phyloP scores from a whole-genome alignment of 2,113 vertebrate species.

The Hippocampus comes region DNA sequence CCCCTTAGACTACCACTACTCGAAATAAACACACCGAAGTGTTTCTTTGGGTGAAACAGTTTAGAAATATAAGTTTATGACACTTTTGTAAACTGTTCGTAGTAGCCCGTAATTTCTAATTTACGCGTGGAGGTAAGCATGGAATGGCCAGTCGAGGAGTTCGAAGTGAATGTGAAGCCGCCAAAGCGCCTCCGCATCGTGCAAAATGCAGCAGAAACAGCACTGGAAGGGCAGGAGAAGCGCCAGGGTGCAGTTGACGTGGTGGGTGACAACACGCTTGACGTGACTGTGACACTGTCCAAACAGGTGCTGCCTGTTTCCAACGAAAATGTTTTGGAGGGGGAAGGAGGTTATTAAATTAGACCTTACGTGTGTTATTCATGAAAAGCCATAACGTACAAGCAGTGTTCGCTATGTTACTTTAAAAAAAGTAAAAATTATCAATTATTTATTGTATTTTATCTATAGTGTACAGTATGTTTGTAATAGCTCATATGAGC shows the following conservation, averaged over 20 bases:
- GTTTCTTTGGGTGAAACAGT: not conserved
- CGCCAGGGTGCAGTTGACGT: constrained; percentile 38
- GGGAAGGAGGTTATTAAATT: no score
- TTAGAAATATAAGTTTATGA: not conserved
- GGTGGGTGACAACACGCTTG: constrained; percentile 38
- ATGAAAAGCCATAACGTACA: no score
- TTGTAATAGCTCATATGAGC: no score
- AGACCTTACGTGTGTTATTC: no score
- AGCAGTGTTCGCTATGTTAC: no score
- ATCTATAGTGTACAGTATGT: no score
- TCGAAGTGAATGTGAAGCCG: constrained; percentile 25
- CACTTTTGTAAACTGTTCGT: not conserved
- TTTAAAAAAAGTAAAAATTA: no score
- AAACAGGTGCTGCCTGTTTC: no score
- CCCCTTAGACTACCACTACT: not conserved
- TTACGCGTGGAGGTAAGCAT: not conserved
- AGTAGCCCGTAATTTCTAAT: not conserved
- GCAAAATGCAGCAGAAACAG: not conserved
- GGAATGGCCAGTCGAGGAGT: not conserved
- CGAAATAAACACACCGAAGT: not conserved
- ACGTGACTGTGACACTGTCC: no score
- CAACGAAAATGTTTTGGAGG: no score
- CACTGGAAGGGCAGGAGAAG: not conserved
- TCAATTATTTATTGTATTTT: no score
- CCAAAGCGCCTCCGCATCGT: constrained; percentile 32